These are phyloP conservation scores for Collichthys lucidus DNA, from an alignment of 2,113 vertebrate species.

Conservation along the genomic window DNA sequence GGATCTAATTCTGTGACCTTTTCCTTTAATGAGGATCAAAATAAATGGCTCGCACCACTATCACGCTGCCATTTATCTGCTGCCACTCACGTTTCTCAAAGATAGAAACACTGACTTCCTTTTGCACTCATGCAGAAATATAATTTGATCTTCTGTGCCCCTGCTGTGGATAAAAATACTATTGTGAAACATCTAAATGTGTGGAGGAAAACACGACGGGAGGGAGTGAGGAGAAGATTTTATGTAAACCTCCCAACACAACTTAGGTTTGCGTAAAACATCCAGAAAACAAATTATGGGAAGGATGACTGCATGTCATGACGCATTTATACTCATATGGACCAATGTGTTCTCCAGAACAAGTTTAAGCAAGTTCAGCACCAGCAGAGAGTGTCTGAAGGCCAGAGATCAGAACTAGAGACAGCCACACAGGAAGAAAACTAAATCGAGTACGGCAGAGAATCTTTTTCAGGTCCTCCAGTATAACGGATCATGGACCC, in stretches of 20 bases:
- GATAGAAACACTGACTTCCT: neutral
- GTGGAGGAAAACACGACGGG: neutral
- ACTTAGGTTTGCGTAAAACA: neutral
- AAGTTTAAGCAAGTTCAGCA: neutral
- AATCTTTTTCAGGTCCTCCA: slow-evolving; percentile 26
- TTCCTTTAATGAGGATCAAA: neutral
- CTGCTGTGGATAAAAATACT: neutral
- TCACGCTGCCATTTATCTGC: slow-evolving; percentile 5
- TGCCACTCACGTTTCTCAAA: neutral
- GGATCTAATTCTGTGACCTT: slow-evolving; percentile 25
- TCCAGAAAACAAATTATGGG: neutral
- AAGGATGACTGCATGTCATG: neutral
- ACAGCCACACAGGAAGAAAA: slow-evolving; percentile 25
- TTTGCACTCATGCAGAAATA: neutral
- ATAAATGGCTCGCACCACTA: neutral
- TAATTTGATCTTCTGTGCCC: neutral
- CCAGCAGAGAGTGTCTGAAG: neutral
- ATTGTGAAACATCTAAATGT: neutral
- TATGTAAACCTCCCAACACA: neutral
- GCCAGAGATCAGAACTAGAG: slow-evolving; percentile 28
- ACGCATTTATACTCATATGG: neutral
- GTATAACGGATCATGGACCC: slow-evolving; percentile 18
- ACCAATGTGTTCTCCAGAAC: neutral
- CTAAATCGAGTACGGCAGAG: slow-evolving; percentile 1
- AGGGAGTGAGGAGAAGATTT: neutral